Evolutionary conservation across 2,113 vertebrate species (phyloP).

Genomic region (Agapornis roseicollis): DNA sequence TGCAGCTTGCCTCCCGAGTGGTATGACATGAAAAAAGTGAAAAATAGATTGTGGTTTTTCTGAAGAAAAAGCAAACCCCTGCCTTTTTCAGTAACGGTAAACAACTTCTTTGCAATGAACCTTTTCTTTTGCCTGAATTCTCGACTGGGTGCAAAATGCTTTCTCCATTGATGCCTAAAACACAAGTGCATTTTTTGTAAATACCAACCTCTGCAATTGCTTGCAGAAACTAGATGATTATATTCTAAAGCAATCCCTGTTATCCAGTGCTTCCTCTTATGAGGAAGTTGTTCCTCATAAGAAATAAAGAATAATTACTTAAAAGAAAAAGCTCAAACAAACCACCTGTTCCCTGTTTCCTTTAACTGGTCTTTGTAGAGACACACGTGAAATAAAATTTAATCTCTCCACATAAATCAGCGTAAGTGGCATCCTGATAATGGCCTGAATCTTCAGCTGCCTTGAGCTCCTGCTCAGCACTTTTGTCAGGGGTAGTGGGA

Average conservation of each 20-base stretch:
- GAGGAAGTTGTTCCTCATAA: constrained; percentile 15
- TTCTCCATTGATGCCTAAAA: neutral
- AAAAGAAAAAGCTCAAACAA: neutral
- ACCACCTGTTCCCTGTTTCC: neutral
- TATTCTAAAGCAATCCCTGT: neutral
- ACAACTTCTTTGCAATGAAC: neutral
- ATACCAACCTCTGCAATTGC: neutral
- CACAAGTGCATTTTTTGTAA: neutral
- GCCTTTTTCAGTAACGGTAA: neutral
- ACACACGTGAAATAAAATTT: neutral
- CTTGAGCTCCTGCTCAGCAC: neutral
- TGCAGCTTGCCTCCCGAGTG: neutral
- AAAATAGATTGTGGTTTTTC: neutral
- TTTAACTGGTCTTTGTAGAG: neutral
- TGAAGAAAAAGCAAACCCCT: neutral
- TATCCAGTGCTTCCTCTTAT: neutral
- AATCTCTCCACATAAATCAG: neutral
- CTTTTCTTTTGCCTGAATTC: neutral
- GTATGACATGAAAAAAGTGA: neutral
- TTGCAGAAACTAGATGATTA: neutral
- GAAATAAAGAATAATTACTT: constrained; percentile 1
- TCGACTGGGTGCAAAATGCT: neutral
- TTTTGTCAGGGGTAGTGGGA: neutral
- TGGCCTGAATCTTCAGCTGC: neutral
- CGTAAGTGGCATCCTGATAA: neutral